Evolutionary conservation across 2,797 vertebrate species (phyloP), one percentile per base, ranked within the genome.

Genomic region (Eulemur coronatus): DNA sequence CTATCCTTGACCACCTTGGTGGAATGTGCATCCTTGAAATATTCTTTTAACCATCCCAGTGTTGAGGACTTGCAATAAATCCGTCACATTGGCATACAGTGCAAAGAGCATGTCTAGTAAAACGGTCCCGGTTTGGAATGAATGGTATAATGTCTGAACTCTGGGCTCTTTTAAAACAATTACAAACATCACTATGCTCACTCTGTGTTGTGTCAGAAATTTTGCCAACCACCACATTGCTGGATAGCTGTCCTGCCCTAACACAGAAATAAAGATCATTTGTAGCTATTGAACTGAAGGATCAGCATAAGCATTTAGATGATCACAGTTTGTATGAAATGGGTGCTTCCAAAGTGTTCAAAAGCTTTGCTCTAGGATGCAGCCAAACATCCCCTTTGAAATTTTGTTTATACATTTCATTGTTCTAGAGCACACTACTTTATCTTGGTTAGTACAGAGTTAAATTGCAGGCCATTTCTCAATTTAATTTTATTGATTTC

Each of bases 71-170:
- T 89, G 87, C 81, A 61, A 79, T 67, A 87, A 80, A 41, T 67
- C 87, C 46, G 75, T 91, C 91, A 80, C 48, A 26, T 4, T 59
- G 43, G 67, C 80, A 82, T 59, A 67, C 2, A 91, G 43, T 59
- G 35, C 75, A 93, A 75, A 94, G 88, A 67, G 84, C 70, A 12
- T 38, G 18, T 41, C 38, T 86, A 63, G 69, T 84, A 94, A 61
- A 85, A 55, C 0, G 1, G 10, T 55, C 96, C 59, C 24, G 59
- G 1, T 79, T 65, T 81, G 88, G 17, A 67, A 55, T 81, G 87
- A 46, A 72, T 69, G 81, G 43, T 90, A 50, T 96, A 89, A 96
- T 55, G 30, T 48, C n/a, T 87, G 88, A 91, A 89, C 59, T 55
- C 22, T 43, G n/a, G 26, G 33, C 18, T 61, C 35, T 43, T 78